Percentiles rank a stretch among this genome's conserved stretches.
Conservation (phyloP, 2,888 invertebrate genomes). For the Leptopilina myrica region DNA sequence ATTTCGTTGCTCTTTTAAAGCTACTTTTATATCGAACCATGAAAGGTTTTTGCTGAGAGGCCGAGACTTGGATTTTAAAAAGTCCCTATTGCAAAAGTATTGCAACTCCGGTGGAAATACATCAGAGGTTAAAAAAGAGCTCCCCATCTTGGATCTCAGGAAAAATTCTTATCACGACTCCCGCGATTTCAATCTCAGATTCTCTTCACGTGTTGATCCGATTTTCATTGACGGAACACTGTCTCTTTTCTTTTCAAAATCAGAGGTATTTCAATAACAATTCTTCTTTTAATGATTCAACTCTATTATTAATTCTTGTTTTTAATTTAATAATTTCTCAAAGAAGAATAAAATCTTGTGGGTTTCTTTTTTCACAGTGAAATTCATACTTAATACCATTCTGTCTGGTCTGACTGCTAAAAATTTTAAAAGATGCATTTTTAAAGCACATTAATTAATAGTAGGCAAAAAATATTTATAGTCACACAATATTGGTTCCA, state of each 20-base stretch:
- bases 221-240: slow-evolving; percentile 16
- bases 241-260: slow-evolving; percentile 5
- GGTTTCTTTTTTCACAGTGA: too few relatives aligned
- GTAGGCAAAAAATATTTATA: too few relatives aligned
- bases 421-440: too few relatives aligned
- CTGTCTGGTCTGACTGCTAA: too few relatives aligned
- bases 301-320: background rate
- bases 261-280: background rate
- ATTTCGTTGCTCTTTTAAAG: slow-evolving; percentile 26
- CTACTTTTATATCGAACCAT: slow-evolving; percentile 27
- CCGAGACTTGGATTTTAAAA: slow-evolving; percentile 21
- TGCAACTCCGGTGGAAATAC: slow-evolving; percentile 23
- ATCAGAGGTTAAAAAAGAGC: slow-evolving; percentile 18
- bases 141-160: background rate
- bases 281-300: background rate
- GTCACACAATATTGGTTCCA: too few relatives aligned
- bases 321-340: too few relatives aligned
- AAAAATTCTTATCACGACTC: slow-evolving; percentile 36
- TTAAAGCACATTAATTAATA: too few relatives aligned
- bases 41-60: slow-evolving; percentile 13
- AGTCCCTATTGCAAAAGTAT: slow-evolving; percentile 23
- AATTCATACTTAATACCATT: too few relatives aligned
- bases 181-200: slow-evolving; percentile 32
- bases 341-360: too few relatives aligned
- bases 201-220: slow-evolving; percentile 39